These are phyloP conservation scores for Grapholita molesta DNA, from an alignment of 1,140 invertebrate genomes.

Conservation along the genomic window DNA sequence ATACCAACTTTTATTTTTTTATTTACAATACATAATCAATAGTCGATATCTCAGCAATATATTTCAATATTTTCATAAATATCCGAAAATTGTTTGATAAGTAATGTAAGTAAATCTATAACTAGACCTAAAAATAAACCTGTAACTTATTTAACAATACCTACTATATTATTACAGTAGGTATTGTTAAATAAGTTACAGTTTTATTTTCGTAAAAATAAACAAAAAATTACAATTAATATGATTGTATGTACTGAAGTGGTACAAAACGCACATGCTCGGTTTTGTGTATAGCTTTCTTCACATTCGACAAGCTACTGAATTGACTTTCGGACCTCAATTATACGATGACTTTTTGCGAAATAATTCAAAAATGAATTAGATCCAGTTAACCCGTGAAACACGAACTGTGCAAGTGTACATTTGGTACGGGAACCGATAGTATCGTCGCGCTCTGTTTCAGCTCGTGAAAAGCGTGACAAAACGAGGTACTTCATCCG, in stretches of 20 bases:
- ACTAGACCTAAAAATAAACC: too few relatives aligned
- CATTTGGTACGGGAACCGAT: slow-evolving; percentile 16
- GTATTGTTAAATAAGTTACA: too few relatives aligned
- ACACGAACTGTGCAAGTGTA: slow-evolving; percentile 10
- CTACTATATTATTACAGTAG: too few relatives aligned
- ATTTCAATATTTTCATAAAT: neutral
- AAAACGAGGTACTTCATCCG: slow-evolving; percentile 3
- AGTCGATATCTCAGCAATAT: neutral
- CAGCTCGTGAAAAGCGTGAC: slow-evolving; percentile 18
- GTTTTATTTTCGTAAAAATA: too few relatives aligned
- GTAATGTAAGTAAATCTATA: too few relatives aligned
- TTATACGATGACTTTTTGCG: neutral
- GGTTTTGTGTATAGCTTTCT: neutral
- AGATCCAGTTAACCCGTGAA: slow-evolving; percentile 5
- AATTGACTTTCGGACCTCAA: neutral
- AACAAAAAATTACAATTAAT: too few relatives aligned
- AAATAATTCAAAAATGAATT: neutral
- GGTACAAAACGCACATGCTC: neutral
- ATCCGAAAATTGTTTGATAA: neutral
- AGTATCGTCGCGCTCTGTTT: slow-evolving; percentile 19
- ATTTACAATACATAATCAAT: neutral
- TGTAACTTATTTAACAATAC: too few relatives aligned
- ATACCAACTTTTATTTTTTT: neutral
- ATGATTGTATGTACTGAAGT: too few relatives aligned
- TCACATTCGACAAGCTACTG: neutral